Conservation (phyloP, 1,140 invertebrate genomes). For the Pomacea maculata region DNA sequence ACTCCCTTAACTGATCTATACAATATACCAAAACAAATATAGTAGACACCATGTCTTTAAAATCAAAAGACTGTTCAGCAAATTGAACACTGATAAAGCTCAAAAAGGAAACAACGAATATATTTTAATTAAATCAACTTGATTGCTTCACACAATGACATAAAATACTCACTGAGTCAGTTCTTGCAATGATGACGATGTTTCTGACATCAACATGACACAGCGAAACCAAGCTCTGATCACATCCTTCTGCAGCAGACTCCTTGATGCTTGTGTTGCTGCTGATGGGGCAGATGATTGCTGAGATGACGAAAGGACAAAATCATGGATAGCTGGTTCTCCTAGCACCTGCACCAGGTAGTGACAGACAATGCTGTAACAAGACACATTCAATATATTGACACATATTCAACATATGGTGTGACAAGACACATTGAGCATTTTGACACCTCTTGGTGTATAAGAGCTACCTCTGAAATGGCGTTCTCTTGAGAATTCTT, state of each 20-base stretch:
- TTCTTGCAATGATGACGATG: conserved; percentile 29
- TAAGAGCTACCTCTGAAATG: too few relatives aligned
- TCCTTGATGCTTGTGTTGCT: not conserved
- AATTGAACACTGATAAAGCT: too few relatives aligned
- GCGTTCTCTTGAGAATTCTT: too few relatives aligned
- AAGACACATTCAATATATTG: not conserved
- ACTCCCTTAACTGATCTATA: too few relatives aligned
- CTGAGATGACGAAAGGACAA: conserved; percentile 14
- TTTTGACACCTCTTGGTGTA: too few relatives aligned
- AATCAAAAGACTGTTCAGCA: too few relatives aligned
- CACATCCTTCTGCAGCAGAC: conserved; percentile 30
- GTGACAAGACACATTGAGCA: too few relatives aligned
- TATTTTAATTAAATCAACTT: too few relatives aligned
- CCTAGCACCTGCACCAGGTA: conserved; percentile 40
- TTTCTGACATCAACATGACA: conserved; percentile 30
- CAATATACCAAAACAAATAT: too few relatives aligned
- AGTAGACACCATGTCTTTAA: too few relatives aligned
- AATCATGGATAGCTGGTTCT: conserved; percentile 23
- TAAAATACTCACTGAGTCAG: conserved; percentile 34
- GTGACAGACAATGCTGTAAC: conserved; percentile 36
- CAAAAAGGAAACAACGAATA: too few relatives aligned
- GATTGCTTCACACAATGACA: not conserved
- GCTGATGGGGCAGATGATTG: not conserved
- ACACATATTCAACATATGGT: too few relatives aligned
- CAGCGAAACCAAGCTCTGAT: conserved; percentile 48